Evolutionary conservation across 2,113 vertebrate genomes (phyloP), one percentile per base, ranked within the genome.

Genomic region (Cyprinodon tularosa): DNA sequence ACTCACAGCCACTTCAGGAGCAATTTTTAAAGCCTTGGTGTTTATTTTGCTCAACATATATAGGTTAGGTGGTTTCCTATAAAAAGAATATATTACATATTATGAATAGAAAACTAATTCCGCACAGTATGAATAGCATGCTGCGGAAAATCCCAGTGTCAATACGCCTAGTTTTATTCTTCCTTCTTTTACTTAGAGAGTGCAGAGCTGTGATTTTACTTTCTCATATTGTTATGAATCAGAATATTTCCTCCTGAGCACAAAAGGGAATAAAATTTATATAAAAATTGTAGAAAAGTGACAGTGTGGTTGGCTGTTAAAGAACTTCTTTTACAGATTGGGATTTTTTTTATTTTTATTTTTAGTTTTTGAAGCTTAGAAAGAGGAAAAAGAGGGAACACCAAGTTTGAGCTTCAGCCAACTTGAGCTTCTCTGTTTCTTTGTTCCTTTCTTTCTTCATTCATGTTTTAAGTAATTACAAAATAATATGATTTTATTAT

Each of bases 21-120:
- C 22, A 59, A 69, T 76, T 77, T 22, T 57, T 17, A 53, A 73
- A 71, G 60, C 42, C 50, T 53, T 44, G 6, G 20, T 72, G 15
- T 86, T 68, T 63, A n/a, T 9, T 6, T 48, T 71, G 59, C 14
- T 14, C 29, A 6, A 6, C 64, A 13, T 66, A 4, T 44, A 68
- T 38, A 8, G 22, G n/a, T 29, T 6, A 36, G 36, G 37, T 69
- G 38, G 48, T 69, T 57, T 57, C 57, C 36, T 36, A 53, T 15
- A 20, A 37, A 62, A 39, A 12, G 22, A 15, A 22, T 8, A n/a
- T 20, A n/a, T 14, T 38, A 40, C 17, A 69, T 20, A 4, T 59
- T 69, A 40, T 20, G 39, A 59, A 69, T 40, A 42, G 37, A 40
- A 59, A 57, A n/a, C 57, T 7, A 40, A 40, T 12, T 20, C 17